Base-by-base conservation (phyloP, 1,140 invertebrate genomes). In the Geopemphigus sp. region DNA sequence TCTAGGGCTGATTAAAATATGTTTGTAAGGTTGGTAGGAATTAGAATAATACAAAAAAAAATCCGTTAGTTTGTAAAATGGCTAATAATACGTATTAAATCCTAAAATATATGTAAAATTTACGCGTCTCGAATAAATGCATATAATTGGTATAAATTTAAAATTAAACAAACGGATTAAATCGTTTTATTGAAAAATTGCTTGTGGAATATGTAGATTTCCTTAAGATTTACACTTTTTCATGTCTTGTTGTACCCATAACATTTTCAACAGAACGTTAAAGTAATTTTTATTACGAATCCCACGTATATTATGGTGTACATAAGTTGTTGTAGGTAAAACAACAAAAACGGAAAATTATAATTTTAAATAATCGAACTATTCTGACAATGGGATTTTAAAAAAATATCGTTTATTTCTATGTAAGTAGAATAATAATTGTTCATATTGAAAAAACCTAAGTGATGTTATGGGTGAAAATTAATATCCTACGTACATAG, bases 1-100 rank as follows among this genome's bases (percentile, higher is more conserved):
- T 54, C 47, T 54, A 72, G 24, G 19, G 47, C 47, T 72, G 53
- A 72, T 54, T 68, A 47, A 54, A 54, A 72, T 54, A 54, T 47
- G 22, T 68, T 50, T 6, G 14, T 68, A 11, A 22, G 19, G 32
- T 26, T 45, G n/a, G 39, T 47, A 68, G 1, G 14, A 8, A 50
- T 6, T 12, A 50, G 47, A 50, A 50, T 50, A 47, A 68, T 47
- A 15, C n/a, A 22, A 47, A 68, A 68, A 68, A 68, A 32, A 4
- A 39, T 45, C 63, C 63, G 63, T 66, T 66, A 66, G 32, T 66
- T 66, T 45, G 32, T 39, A 8, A 12, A 66, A 66, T 39, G 10
- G 1, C 11, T 11, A 45, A 66, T 22, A 32, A 66, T 22, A 32
- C 15, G 17, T 8, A 39, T 39, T 39, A 39, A 4, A 39, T 8